phyloP scores from a whole-genome alignment of 1,140 invertebrate genomes.

The Hylaeus volcanicus region DNA sequence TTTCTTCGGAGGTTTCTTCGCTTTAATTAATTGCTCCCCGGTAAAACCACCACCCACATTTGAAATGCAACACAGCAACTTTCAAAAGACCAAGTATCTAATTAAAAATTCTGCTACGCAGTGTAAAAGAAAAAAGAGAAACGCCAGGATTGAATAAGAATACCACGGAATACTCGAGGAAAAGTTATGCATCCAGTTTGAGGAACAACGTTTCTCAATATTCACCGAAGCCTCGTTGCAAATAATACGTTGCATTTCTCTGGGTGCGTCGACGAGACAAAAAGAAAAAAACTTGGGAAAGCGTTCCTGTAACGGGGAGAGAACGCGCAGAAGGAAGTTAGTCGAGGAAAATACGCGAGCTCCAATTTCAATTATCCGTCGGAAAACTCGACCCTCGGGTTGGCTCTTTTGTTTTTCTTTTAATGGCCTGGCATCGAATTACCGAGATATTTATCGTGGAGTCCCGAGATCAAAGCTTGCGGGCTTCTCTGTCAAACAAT shows the following conservation, averaged over 20 bases:
- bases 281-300: not conserved
- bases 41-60: too few relatives aligned
- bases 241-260: not conserved
- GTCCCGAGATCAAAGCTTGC: conserved; percentile 50
- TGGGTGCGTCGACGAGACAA: not conserved
- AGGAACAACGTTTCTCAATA: not conserved
- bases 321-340: not conserved
- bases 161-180: not conserved
- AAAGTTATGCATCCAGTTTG: not conserved
- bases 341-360: conserved; percentile 10
- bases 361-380: conserved; percentile 60
- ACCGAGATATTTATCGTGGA: conserved; percentile 53
- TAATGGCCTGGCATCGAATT: conserved; percentile 61
- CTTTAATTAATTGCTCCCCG: too few relatives aligned
- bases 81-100: too few relatives aligned
- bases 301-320: not conserved
- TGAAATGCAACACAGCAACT: too few relatives aligned
- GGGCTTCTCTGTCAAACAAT: conserved; percentile 28
- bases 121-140: too few relatives aligned
- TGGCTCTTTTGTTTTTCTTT: conserved; percentile 57
- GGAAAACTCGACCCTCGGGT: conserved; percentile 36
- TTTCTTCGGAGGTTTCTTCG: too few relatives aligned
- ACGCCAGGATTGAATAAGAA: not conserved
- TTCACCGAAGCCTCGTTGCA: not conserved
- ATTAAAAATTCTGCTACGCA: too few relatives aligned